Conservation (phyloP, 23 tunicate species). For the Halocynthia roretzi region DNA sequence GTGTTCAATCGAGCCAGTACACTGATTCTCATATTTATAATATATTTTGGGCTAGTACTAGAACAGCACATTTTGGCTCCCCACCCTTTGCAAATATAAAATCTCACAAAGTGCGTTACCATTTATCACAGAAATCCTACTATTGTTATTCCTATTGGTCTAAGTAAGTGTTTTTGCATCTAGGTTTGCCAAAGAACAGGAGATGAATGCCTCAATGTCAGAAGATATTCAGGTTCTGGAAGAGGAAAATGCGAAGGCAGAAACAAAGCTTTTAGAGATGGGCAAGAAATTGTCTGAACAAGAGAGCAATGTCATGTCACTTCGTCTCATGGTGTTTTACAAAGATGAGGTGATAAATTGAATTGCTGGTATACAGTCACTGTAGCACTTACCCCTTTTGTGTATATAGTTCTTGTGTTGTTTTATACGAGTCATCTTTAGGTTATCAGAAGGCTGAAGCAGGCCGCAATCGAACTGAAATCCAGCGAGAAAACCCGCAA, state of each 20-base stretch:
- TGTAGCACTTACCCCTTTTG: neutral
- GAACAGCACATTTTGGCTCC: no score
- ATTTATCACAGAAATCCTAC: no score
- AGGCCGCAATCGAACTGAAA: conserved; percentile 49
- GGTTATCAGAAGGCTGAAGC: conserved; percentile 45
- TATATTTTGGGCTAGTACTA: neutral
- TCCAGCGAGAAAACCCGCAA: conserved; percentile 16
- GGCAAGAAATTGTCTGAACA: conserved; percentile 29
- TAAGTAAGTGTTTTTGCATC: neutral
- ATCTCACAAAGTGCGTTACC: no score
- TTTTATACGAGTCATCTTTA: neutral
- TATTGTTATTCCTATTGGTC: neutral
- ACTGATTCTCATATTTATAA: no score
- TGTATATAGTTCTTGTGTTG: neutral
- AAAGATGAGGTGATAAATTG: conserved; percentile 37
- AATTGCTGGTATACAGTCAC: neutral
- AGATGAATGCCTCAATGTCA: conserved; percentile 18
- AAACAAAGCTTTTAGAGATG: conserved; percentile 14
- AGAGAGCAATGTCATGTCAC: conserved; percentile 51
- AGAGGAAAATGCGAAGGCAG: conserved; percentile 24
- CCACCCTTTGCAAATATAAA: no score
- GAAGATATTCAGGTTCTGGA: conserved; percentile 34
- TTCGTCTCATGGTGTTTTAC: conserved; percentile 50
- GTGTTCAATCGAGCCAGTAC: no score
- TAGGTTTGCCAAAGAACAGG: conserved; percentile 29